Evolutionary conservation across 2,113 vertebrate genomes (phyloP).

Genomic region (Helogale parvula): DNA sequence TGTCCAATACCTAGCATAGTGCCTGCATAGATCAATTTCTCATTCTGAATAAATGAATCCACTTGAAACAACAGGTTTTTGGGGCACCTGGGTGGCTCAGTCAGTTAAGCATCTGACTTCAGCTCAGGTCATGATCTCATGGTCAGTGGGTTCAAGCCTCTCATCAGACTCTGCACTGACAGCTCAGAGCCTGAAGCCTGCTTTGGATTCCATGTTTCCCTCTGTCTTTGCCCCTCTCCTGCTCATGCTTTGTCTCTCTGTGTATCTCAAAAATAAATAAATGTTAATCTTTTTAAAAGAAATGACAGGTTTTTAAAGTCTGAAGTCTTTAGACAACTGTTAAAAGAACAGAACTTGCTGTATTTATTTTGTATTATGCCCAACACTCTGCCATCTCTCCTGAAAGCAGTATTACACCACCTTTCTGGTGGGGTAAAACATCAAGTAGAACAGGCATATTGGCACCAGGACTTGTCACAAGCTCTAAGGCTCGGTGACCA

Average conservation of each 20-base stretch:
- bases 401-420: background rate
- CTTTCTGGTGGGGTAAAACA: background rate
- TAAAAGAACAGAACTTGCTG: background rate
- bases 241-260: too few relatives aligned
- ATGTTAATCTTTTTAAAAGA: too few relatives aligned
- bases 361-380: background rate
- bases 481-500: background rate
- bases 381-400: background rate
- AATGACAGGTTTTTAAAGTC: background rate
- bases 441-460: background rate
- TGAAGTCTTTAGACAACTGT: background rate
- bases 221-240: too few relatives aligned
- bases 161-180: too few relatives aligned
- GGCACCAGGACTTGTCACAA: background rate
- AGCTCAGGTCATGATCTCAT: too few relatives aligned
- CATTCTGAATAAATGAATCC: background rate
- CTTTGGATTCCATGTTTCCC: too few relatives aligned
- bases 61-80: background rate
- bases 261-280: too few relatives aligned
- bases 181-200: too few relatives aligned
- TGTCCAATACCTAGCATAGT: background rate
- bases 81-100: too few relatives aligned
- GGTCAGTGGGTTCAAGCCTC: too few relatives aligned
- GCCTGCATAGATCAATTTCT: background rate
- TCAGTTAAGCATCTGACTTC: too few relatives aligned